A percentile compares a stretch with the other conserved stretches of the same genome.
phyloP scores from a whole-genome alignment of 2,113 vertebrate species.

The Isurus oxyrinchus region DNA sequence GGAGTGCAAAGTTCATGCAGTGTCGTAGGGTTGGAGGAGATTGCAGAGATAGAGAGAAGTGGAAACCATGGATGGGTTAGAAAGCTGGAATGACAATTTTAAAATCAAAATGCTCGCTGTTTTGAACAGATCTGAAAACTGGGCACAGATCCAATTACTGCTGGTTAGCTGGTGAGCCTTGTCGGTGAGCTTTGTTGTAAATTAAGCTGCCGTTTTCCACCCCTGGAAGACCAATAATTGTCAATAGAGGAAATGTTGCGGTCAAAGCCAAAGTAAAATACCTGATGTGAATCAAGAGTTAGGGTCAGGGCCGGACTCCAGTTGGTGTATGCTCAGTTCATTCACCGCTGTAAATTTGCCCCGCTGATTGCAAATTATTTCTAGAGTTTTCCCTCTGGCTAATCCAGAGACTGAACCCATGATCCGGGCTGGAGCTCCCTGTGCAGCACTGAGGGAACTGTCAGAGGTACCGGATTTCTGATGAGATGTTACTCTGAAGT shows the following conservation, averaged over 20 bases:
- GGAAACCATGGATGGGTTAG: no score
- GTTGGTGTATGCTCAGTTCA: not conserved
- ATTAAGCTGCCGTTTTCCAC: not conserved
- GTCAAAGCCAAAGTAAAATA: not conserved
- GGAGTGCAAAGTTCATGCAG: no score
- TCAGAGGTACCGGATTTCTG: not conserved
- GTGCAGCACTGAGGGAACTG: not conserved
- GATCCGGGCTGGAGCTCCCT: no score
- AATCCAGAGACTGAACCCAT: not conserved
- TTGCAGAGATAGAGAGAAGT: no score
- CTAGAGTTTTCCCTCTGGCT: not conserved
- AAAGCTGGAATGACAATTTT: no score
- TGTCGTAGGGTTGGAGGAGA: no score
- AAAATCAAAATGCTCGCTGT: not conserved
- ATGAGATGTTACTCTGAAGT: not conserved
- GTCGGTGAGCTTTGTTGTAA: not conserved
- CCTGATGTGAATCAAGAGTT: not conserved
- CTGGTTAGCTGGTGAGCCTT: not conserved
- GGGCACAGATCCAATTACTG: constrained; percentile 10
- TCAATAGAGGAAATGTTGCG: constrained; percentile 34
- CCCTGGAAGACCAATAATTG: not conserved
- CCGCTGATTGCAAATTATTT: not conserved
- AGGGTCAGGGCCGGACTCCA: not conserved
- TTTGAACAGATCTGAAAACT: not conserved
- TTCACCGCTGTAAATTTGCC: not conserved